Evolutionary conservation across 37 sponge, comb jelly and placozoan species (phyloP), one percentile per base, ranked within the genome.

Genomic region (Mnemiopsis leidyi): DNA sequence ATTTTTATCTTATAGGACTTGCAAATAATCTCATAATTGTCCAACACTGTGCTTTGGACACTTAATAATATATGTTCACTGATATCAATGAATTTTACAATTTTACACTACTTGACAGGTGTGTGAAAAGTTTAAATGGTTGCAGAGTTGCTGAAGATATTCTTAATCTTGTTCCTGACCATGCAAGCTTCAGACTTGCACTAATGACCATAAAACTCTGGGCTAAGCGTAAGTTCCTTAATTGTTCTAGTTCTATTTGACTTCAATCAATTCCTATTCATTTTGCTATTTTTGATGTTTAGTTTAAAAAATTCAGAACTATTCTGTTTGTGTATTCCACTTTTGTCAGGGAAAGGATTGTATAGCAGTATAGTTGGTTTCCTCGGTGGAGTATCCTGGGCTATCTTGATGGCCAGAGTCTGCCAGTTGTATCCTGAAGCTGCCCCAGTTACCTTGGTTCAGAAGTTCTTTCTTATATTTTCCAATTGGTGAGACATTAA

Each of bases 371-470:
- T 95, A 24, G 93, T 99, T 76, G 99, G 99, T 0, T 99, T 95
- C 85, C 93, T 99, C 31, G 99, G 99, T 0, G 99, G 99, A 20
- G 99, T 99, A 69, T 99, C 99, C 16, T 99, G 99, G 99, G 98
- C 99, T 28, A 99, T 99, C 94, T 94, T 99, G 34, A 98, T 99
- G 76, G 99, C 99, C 25, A 82, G 99, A 25, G 96, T 95, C 13
- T 99, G 98, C 32, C 99, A 99, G 75, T 94, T 99, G 32, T 99
- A 99, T 40, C 99, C 99, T 38, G 96, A 96, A 92, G 99, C 99
- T 21, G 96, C 94, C 32, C 96, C 99, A 35, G 94, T 95, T 18
- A 97, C 96, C 20, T 95, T 99, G 25, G 97, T 99, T 26, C 96
- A 95, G 39, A 99, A 99, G 90, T 96, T 99, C 96, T 99, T 99